phyloP scores from a whole-genome alignment of 2,797 vertebrate species.

The Myripristis jacobus region DNA sequence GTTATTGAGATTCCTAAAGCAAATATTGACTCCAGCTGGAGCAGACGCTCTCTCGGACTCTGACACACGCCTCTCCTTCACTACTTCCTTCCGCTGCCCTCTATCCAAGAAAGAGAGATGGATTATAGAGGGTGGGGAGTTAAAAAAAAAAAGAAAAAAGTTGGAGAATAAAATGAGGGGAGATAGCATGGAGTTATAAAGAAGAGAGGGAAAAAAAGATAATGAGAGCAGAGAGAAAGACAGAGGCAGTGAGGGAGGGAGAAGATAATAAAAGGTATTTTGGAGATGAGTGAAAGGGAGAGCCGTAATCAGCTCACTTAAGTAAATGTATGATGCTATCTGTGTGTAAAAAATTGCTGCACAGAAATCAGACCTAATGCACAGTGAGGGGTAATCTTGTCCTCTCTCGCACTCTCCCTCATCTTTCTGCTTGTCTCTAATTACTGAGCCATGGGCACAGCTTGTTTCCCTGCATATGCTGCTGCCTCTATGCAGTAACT shows the following conservation, averaged over 20 bases:
- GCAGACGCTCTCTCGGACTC: slow-evolving; percentile 76
- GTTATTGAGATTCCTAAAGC: slow-evolving; percentile 90
- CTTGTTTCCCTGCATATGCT: slow-evolving; percentile 76
- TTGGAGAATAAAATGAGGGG: slow-evolving; percentile 59
- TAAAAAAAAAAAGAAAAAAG: slow-evolving; percentile 41
- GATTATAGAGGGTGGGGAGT: slow-evolving; percentile 55
- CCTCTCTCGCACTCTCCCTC: slow-evolving; percentile 44
- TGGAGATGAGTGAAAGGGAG: slow-evolving; percentile 61
- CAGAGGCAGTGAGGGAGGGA: slow-evolving; percentile 39
- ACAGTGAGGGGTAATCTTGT: slow-evolving; percentile 61
- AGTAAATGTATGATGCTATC: slow-evolving; percentile 73
- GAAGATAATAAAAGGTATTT: slow-evolving; percentile 66
- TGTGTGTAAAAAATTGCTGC: slow-evolving; percentile 57
- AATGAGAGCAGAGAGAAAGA: slow-evolving; percentile 42
- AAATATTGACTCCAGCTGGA: slow-evolving; percentile 90
- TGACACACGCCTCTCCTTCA: slow-evolving; percentile 78
- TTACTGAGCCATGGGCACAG: slow-evolving; percentile 78
- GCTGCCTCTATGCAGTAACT: slow-evolving; percentile 71
- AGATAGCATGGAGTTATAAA: slow-evolving; percentile 45
- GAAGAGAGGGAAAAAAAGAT: slow-evolving; percentile 35
- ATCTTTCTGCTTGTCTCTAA: slow-evolving; percentile 72
- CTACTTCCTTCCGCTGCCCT: slow-evolving; percentile 77
- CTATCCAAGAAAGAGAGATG: slow-evolving; percentile 70
- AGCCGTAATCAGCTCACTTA: slow-evolving; percentile 70
- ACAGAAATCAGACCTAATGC: slow-evolving; percentile 72